These are phyloP conservation scores for Sisor rabdophorus DNA, from an alignment of 2,113 vertebrate genomes.

Conservation along the genomic window DNA sequence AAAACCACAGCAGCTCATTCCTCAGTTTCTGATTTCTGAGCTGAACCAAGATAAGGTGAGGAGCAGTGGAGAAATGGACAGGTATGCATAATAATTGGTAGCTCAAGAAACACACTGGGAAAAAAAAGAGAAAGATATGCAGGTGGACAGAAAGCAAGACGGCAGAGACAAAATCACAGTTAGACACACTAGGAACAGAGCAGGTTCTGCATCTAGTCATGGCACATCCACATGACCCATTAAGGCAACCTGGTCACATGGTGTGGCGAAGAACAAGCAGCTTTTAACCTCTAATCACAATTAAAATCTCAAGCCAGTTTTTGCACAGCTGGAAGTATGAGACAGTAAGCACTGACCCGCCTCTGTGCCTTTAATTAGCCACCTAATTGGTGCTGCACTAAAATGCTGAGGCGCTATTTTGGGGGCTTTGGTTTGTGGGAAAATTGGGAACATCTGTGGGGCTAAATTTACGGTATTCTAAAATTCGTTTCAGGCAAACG, in stretches of 20 bases:
- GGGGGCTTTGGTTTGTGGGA: conserved; percentile 16
- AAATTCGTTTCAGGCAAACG: background rate
- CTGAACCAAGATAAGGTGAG: background rate
- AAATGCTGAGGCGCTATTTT: conserved; percentile 25
- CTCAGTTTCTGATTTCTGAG: background rate
- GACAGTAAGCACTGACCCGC: conserved; percentile 17
- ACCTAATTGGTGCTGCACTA: conserved; percentile 10
- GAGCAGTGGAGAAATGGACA: background rate
- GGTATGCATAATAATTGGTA: background rate
- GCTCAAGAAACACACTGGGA: background rate
- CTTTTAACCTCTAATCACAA: too few relatives aligned
- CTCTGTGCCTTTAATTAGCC: conserved; percentile 46
- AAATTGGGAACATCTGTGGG: conserved; percentile 40
- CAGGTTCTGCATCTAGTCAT: too few relatives aligned
- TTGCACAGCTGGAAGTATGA: conserved; percentile 14
- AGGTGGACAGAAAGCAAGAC: background rate
- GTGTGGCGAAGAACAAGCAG: too few relatives aligned
- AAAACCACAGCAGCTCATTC: background rate
- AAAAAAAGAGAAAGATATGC: background rate
- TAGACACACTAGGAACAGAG: background rate
- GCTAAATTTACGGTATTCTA: background rate
- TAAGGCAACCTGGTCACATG: background rate
- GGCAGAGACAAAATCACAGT: background rate
- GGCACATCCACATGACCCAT: background rate
- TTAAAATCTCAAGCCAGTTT: background rate